phyloP scores from a whole-genome alignment of 2,888 invertebrate genomes.

The Diaphora mendica region DNA sequence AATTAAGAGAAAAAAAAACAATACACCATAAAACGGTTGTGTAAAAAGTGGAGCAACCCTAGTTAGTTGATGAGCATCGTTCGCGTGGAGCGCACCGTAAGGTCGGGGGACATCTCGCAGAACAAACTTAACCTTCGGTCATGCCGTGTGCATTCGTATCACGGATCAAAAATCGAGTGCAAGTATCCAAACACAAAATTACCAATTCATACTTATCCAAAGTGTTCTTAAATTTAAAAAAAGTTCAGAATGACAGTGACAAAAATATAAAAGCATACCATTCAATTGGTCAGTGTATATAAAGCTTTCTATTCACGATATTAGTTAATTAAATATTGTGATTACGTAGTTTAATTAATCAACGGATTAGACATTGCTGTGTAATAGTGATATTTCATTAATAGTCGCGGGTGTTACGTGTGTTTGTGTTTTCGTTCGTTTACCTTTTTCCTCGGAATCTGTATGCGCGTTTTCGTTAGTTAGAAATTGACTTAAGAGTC shows the following conservation, averaged over 20 bases:
- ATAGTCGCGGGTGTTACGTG: constrained; percentile 27
- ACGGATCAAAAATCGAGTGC: constrained; percentile 77
- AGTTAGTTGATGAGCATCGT: constrained; percentile 73
- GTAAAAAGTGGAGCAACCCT: constrained; percentile 77
- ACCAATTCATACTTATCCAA: background rate
- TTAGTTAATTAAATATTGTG: constrained; percentile 1
- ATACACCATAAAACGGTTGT: constrained; percentile 74
- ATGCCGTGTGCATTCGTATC: constrained; percentile 79
- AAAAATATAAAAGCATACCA: background rate
- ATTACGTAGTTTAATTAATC: constrained; percentile 24
- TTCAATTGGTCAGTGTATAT: constrained; percentile 2
- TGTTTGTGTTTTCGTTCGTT: constrained; percentile 30
- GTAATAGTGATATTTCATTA: constrained; percentile 27
- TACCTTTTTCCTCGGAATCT: constrained; percentile 1
- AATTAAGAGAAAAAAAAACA: constrained; percentile 62
- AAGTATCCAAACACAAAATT: constrained; percentile 66
- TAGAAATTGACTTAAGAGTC: background rate
- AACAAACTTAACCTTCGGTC: constrained; percentile 66
- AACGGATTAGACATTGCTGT: constrained; percentile 19
- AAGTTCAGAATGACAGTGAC: background rate
- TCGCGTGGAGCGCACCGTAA: constrained; percentile 73
- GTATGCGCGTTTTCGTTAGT: constrained; percentile 1
- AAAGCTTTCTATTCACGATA: constrained; percentile 12
- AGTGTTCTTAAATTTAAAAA: background rate
- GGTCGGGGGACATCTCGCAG: constrained; percentile 55